These are phyloP conservation scores for Trichonephila clavipes DNA, from an alignment of 1,140 invertebrate genomes.

Conservation along the genomic window DNA sequence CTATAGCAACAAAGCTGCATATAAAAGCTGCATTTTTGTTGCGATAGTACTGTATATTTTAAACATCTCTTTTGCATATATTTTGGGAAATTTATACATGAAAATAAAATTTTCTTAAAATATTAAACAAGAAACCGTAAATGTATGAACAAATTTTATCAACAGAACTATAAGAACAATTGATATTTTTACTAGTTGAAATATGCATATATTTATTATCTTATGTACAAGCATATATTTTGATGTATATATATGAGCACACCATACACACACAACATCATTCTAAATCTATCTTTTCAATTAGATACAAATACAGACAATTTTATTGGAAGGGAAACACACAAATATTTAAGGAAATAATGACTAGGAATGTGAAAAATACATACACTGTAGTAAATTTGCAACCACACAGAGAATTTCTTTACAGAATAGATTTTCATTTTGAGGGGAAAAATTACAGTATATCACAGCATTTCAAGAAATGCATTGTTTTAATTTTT, in stretches of 20 bases:
- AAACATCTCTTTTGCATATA: not conserved
- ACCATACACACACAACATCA: not conserved
- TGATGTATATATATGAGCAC: conserved; percentile 22
- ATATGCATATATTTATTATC: not conserved
- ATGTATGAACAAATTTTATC: not conserved
- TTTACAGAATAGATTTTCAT: not conserved
- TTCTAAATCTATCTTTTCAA: conserved; percentile 30
- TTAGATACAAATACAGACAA: conserved; percentile 9
- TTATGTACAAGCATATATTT: conserved; percentile 42
- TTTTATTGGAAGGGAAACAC: not conserved
- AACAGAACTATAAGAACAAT: not conserved
- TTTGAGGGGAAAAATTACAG: conserved; percentile 37
- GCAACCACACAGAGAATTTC: not conserved
- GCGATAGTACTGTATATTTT: not conserved
- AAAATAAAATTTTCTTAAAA: not conserved
- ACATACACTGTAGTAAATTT: not conserved
- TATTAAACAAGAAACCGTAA: not conserved
- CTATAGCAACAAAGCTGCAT: not conserved
- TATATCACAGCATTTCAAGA: conserved; percentile 41
- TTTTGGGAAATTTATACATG: not conserved
- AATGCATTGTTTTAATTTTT: conserved; percentile 46
- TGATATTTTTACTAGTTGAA: not conserved
- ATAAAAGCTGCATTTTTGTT: conserved; percentile 5
- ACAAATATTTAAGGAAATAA: conserved; percentile 1
- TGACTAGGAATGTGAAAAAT: conserved; percentile 1